Conservation (phyloP, 2,113 vertebrate species). For the Ifrita kowaldi region DNA sequence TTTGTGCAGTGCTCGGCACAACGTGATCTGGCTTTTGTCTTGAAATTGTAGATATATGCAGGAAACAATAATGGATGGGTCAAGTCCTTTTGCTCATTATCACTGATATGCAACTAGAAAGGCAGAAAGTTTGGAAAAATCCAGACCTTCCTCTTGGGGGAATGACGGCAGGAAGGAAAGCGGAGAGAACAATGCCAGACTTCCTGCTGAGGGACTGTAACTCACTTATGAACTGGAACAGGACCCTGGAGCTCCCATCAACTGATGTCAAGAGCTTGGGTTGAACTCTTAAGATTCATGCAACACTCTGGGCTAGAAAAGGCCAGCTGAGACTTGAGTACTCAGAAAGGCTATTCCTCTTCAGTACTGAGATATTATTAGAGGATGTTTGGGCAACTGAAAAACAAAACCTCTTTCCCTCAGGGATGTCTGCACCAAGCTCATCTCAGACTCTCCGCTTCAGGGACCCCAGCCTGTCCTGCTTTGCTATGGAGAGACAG, state of each 20-base stretch:
- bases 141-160: not conserved
- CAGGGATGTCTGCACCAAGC: not conserved
- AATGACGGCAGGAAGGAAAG: slow-evolving; percentile 21
- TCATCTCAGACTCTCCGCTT: not conserved
- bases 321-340: not conserved
- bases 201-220: slow-evolving; percentile 36
- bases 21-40: not conserved
- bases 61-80: slow-evolving; percentile 16
- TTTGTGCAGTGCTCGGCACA: not conserved
- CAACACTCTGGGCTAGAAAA: not conserved
- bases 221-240: slow-evolving; percentile 11
- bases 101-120: not conserved
- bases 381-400: not conserved
- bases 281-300: not conserved
- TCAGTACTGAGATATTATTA: not conserved
- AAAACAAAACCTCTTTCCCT: not conserved
- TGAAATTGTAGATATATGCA: not conserved
- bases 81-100: slow-evolving; percentile 8
- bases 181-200: slow-evolving; percentile 47
- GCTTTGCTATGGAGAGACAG: not conserved
- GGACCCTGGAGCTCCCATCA: not conserved
- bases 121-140: slow-evolving; percentile 24
- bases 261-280: not conserved
- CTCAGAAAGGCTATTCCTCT: not conserved
- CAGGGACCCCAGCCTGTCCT: not conserved